These are phyloP conservation scores for Heterodera schachtii DNA, from an alignment of 1,140 invertebrate genomes.

Conservation along the genomic window DNA sequence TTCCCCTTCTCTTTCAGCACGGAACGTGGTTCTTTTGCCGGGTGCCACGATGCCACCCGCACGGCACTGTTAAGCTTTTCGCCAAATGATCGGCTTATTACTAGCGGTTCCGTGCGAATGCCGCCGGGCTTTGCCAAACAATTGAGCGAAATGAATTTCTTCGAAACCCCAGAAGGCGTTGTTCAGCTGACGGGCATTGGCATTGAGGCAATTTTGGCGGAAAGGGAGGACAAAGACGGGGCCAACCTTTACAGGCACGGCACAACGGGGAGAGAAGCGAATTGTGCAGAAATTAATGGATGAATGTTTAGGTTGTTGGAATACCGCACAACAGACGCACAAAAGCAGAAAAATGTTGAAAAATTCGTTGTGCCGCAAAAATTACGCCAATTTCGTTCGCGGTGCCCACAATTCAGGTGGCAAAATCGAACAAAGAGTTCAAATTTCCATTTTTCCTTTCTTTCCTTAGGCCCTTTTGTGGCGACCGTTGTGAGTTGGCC, in stretches of 20 bases:
- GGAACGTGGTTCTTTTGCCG: background rate
- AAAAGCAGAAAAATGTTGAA: constrained; percentile 26
- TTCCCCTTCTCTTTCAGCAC: background rate
- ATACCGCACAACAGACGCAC: constrained; percentile 28
- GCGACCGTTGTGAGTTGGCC: constrained; percentile 3
- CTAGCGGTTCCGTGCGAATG: constrained; percentile 7
- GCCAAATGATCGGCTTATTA: background rate
- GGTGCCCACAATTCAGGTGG: constrained; percentile 52
- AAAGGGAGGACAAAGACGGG: constrained; percentile 30
- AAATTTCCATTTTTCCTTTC: background rate
- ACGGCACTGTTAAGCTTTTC: constrained; percentile 30
- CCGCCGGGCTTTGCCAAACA: constrained; percentile 21
- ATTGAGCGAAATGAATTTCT: constrained; percentile 26
- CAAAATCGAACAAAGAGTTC: background rate
- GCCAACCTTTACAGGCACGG: constrained; percentile 28
- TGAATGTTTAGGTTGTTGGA: constrained; percentile 33
- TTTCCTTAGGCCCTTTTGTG: constrained; percentile 7
- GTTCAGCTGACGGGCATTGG: constrained; percentile 27
- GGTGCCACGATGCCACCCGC: constrained; percentile 28
- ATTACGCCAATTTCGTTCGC: constrained; percentile 48
- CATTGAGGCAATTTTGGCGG: constrained; percentile 30
- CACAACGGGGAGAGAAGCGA: background rate
- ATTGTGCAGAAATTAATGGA: background rate
- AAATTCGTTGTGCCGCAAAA: constrained; percentile 22
- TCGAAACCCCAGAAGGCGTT: constrained; percentile 11